Evolutionary conservation across 2,113 vertebrate species (phyloP).

Genomic region (Lamprotornis superbus): DNA sequence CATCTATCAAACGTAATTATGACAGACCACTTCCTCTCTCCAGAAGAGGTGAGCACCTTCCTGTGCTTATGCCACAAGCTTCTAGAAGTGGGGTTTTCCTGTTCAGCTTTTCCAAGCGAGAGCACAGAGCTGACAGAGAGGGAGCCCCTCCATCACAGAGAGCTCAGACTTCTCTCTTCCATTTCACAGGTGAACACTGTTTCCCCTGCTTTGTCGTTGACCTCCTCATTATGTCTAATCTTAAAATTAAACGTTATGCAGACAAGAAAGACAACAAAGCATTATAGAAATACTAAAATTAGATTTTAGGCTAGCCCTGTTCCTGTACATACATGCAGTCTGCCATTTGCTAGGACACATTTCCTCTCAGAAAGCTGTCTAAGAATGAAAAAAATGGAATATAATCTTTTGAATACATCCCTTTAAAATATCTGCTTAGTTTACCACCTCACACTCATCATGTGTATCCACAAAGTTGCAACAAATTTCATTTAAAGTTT

Average conservation of each 20-base stretch:
- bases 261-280: neutral
- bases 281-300: neutral
- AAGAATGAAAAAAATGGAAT: neutral
- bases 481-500: neutral
- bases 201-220: neutral
- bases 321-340: neutral
- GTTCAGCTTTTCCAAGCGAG: neutral
- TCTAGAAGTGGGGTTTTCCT: neutral
- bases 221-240: neutral
- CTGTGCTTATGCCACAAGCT: neutral
- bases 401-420: neutral
- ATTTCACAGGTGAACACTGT: rapidly evolving
- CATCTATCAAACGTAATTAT: rapidly evolving
- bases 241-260: neutral
- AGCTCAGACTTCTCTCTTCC: neutral
- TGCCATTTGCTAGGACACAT: neutral
- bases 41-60: neutral
- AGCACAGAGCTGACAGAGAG: neutral
- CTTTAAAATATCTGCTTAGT: neutral
- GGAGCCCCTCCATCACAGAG: neutral
- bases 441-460: neutral
- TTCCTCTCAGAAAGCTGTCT: neutral
- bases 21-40: neutral
- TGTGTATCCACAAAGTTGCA: neutral
- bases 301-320: neutral